Conservation (phyloP, 2,797 vertebrate species). For the Lutjanus campechanus region DNA sequence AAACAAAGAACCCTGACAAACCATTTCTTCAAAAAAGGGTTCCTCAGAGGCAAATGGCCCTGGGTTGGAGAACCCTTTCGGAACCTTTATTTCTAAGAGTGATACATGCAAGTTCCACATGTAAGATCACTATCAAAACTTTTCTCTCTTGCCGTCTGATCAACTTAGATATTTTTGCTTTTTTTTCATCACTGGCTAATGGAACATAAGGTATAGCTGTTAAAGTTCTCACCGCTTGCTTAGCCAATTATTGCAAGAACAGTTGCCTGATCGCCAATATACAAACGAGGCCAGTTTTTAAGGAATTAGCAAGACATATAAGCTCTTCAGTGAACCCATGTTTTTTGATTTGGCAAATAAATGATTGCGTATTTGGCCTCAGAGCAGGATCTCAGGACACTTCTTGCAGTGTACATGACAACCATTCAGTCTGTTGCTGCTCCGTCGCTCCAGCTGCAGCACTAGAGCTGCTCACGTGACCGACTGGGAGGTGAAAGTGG, state of each 20-base stretch:
- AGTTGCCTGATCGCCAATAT: neutral
- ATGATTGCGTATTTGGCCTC: neutral
- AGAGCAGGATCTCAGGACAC: neutral
- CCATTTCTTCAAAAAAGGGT: no score
- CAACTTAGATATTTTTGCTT: neutral
- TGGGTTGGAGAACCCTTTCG: no score
- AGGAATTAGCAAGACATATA: no score
- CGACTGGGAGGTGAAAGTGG: constrained; percentile 78
- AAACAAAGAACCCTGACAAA: no score
- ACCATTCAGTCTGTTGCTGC: constrained; percentile 24
- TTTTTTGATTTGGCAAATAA: neutral
- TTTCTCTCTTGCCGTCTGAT: neutral
- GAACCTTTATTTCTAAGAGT: no score
- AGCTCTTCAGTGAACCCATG: neutral
- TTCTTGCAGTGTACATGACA: constrained; percentile 23
- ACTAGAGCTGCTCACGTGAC: constrained; percentile 61
- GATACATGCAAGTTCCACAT: neutral
- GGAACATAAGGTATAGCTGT: no score
- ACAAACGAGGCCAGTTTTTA: neutral
- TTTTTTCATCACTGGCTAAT: neutral
- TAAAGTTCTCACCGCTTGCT: neutral
- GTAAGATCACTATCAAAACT: neutral
- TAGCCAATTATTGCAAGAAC: neutral
- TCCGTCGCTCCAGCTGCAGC: constrained; percentile 61
- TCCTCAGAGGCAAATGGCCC: no score